phyloP scores from a whole-genome alignment of 2,888 invertebrate species.

The Cremastinae sp. region DNA sequence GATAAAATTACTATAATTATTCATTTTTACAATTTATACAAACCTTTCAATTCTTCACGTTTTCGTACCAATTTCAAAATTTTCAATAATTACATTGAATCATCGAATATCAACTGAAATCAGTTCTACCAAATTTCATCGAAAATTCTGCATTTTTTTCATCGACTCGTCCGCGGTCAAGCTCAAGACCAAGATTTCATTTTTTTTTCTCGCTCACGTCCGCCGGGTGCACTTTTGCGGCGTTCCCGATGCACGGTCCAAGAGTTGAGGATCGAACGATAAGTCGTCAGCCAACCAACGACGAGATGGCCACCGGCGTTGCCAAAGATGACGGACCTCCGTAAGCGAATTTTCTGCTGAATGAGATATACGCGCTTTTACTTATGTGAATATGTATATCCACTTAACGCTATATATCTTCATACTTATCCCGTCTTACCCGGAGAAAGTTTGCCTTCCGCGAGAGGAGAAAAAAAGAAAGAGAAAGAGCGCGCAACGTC shows the following conservation, averaged over 20 bases:
- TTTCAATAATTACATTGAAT: too few species aligned
- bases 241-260: constrained; percentile 1
- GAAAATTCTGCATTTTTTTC: background rate
- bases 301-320: constrained; percentile 52
- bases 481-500: constrained; percentile 1
- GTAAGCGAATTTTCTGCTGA: constrained; percentile 29
- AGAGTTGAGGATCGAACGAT: constrained; percentile 34
- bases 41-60: too few species aligned
- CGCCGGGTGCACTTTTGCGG: constrained; percentile 41
- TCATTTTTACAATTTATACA: too few species aligned
- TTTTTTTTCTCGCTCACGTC: background rate
- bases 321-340: constrained; percentile 34
- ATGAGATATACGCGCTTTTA: constrained; percentile 34
- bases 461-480: constrained; percentile 8
- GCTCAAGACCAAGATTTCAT: too few species aligned
- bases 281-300: constrained; percentile 47
- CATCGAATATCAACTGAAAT: too few species aligned
- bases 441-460: constrained; percentile 48
- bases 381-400: background rate
- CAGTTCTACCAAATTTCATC: too few species aligned
- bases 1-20: too few species aligned
- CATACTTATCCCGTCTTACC: constrained; percentile 27
- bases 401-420: background rate
- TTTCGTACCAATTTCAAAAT: too few species aligned
- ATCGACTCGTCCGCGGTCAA: background rate